Conservation (phyloP, 1,140 invertebrate genomes). For the Pseudomyrmex pallidus region DNA sequence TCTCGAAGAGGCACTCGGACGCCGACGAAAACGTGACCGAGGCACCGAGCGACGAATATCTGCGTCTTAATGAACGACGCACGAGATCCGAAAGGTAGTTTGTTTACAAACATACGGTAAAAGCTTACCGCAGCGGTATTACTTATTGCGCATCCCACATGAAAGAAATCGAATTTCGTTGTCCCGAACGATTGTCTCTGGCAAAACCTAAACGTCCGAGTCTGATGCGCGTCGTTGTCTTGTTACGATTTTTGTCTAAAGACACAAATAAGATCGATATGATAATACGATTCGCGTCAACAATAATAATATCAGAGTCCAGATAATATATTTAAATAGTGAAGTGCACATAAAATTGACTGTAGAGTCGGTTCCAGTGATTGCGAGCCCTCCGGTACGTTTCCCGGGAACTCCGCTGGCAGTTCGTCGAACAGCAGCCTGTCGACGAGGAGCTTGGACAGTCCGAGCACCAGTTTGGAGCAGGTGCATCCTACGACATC, state of each 20-base stretch:
- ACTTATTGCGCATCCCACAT: too few relatives aligned
- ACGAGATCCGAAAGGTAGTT: constrained; percentile 82
- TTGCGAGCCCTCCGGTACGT: constrained; percentile 80
- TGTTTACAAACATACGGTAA: too few relatives aligned
- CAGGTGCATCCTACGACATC: constrained; percentile 83
- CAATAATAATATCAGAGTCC: background rate
- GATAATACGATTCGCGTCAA: background rate
- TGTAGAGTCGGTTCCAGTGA: constrained; percentile 82
- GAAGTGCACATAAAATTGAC: constrained; percentile 71
- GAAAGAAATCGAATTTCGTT: too few relatives aligned
- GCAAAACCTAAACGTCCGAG: too few relatives aligned
- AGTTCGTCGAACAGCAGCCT: constrained; percentile 85
- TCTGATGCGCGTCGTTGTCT: too few relatives aligned
- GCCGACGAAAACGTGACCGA: constrained; percentile 71
- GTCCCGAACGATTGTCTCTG: too few relatives aligned
- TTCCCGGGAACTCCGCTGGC: constrained; percentile 84
- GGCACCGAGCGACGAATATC: constrained; percentile 28
- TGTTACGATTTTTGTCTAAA: background rate
- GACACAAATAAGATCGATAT: background rate
- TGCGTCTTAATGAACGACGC: constrained; percentile 72
- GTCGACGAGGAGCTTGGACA: constrained; percentile 86
- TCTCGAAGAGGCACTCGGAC: constrained; percentile 68
- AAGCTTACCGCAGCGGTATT: too few relatives aligned
- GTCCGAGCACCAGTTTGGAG: constrained; percentile 86
- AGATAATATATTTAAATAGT: constrained; percentile 26